Percentiles rank a stretch among this genome's conserved stretches.
Conservation (phyloP, 2,113 vertebrate species). For the Anhinga rufa region DNA sequence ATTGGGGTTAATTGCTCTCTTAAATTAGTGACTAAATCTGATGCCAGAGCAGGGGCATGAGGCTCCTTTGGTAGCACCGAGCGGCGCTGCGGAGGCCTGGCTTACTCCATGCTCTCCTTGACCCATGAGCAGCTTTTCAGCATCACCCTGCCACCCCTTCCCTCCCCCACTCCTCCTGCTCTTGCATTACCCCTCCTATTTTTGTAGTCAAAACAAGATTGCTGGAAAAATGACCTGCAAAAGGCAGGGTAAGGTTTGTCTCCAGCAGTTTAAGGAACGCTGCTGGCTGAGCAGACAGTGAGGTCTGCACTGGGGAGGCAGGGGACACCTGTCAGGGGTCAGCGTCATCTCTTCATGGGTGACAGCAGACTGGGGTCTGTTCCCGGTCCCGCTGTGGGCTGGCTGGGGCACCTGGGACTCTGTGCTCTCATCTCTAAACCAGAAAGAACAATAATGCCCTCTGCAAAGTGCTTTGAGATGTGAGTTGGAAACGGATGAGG, state of each 20-base stretch:
- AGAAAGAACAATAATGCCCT: neutral
- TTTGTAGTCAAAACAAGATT: neutral
- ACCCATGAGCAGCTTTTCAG: neutral
- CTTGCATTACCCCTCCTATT: neutral
- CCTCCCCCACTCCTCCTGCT: neutral
- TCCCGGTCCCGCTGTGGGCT: neutral
- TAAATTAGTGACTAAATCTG: neutral
- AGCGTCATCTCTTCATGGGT: neutral
- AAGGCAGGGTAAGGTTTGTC: neutral
- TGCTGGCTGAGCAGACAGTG: neutral
- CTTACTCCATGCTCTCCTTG: neutral
- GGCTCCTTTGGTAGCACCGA: neutral
- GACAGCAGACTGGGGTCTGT: neutral
- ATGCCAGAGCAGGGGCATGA: neutral
- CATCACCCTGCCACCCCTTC: fast-evolving
- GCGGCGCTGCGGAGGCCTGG: neutral
- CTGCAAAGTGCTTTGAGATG: neutral
- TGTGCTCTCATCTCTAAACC: neutral
- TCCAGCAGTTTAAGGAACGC: neutral
- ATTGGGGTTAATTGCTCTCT: neutral
- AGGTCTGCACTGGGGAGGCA: neutral
- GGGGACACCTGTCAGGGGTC: fast-evolving
- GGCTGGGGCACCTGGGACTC: neutral
- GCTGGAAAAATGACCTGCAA: neutral
- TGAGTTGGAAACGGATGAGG: neutral